phyloP scores from a whole-genome alignment of 2,113 vertebrate species.

The Drymodes brunneopygia region DNA sequence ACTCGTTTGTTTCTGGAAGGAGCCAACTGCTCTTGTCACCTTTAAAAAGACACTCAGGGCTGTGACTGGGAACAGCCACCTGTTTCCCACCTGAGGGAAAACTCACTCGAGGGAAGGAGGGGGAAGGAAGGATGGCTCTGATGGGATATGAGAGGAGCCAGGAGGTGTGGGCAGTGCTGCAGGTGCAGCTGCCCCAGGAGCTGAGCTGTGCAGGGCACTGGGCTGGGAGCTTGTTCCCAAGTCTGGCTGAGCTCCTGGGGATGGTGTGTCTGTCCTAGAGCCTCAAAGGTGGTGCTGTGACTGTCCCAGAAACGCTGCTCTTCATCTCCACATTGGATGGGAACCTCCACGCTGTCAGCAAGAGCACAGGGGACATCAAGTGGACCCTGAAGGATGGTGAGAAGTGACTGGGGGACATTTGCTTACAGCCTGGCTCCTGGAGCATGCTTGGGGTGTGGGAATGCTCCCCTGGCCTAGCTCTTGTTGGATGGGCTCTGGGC shows the following conservation, averaged over 20 bases:
- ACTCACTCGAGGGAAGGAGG: not conserved
- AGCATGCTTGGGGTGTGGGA: not conserved
- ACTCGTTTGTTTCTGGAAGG: not conserved
- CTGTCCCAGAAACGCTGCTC: constrained; percentile 84
- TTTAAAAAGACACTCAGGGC: not conserved
- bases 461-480: not conserved
- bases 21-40: not conserved
- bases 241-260: not conserved
- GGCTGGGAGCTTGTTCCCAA: not conserved
- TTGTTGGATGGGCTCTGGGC: not conserved
- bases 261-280: constrained; percentile 40
- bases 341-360: constrained; percentile 88
- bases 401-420: not conserved
- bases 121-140: not conserved
- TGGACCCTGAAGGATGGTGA: constrained; percentile 94
- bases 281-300: constrained; percentile 64
- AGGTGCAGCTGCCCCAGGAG: not conserved
- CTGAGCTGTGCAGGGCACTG: not conserved
- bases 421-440: not conserved
- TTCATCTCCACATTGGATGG: constrained; percentile 94
- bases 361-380: constrained; percentile 86
- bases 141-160: not conserved
- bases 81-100: not conserved
- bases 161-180: fast-evolving
- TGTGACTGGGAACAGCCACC: not conserved